Percentiles rank a stretch among this genome's conserved stretches.
These are phyloP conservation scores for Dendroctonus valens DNA, from an alignment of 1,140 invertebrate species.

Conservation along the genomic window DNA sequence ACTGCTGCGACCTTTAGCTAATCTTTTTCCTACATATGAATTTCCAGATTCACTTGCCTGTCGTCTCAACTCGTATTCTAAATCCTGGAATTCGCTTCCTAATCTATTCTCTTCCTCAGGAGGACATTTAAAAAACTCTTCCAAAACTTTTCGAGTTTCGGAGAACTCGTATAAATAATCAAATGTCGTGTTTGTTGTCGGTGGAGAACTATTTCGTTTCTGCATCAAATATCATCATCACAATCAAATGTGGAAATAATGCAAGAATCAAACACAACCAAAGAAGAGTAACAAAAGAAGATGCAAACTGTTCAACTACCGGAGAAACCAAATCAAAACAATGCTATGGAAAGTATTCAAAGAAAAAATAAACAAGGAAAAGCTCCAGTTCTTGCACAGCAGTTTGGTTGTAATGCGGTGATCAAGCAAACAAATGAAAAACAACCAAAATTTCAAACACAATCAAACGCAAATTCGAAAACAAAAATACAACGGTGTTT, in stretches of 20 bases:
- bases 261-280: too few species aligned
- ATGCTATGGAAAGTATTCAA: not conserved
- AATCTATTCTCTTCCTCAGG: conserved; percentile 57
- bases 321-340: not conserved
- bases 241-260: too few species aligned
- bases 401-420: too few species aligned
- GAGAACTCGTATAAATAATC: conserved; percentile 89
- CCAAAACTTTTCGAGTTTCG: conserved; percentile 84
- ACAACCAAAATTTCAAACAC: too few species aligned
- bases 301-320: too few species aligned
- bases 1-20: conserved; percentile 61
- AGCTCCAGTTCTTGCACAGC: too few species aligned
- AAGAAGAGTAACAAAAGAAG: too few species aligned
- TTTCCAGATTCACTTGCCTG: conserved; percentile 61
- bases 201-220: conserved; percentile 34
- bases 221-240: conserved; percentile 12
- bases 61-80: conserved; percentile 80
- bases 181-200: conserved; percentile 58
- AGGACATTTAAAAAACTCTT: conserved; percentile 85
- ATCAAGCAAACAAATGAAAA: too few species aligned
- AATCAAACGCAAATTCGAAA: too few species aligned
- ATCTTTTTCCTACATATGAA: conserved; percentile 76
- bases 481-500: too few species aligned
- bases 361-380: conserved; percentile 8
- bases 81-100: conserved; percentile 58